Percentiles rank a stretch among this genome's conserved stretches.
Conservation (phyloP, 2,797 vertebrate species). For the Pipistrellus nathusii region DNA sequence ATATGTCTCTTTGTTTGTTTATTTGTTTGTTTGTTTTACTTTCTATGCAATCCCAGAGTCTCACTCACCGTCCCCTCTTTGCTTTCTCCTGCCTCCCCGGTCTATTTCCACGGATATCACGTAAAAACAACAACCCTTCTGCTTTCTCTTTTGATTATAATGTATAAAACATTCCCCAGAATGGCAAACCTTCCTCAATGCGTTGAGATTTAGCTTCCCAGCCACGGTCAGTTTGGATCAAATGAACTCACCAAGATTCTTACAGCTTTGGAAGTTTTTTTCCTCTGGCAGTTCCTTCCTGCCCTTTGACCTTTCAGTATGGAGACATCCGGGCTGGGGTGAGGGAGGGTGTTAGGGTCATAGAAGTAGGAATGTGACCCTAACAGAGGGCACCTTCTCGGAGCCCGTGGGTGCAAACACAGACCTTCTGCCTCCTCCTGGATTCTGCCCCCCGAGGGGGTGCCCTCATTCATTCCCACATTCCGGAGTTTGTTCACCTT, state of each 20-base stretch:
- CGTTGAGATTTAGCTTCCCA: not conserved
- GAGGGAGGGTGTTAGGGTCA: not conserved
- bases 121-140: not conserved
- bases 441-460: accelerated
- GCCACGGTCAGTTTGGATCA: not conserved
- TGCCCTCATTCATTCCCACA: not conserved
- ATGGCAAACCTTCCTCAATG: not conserved
- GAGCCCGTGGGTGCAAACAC: not conserved
- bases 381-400: too few relatives aligned
- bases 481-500: not conserved
- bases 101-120: not conserved
- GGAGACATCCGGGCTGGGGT: not conserved
- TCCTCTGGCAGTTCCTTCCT: not conserved
- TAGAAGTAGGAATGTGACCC: too few relatives aligned
- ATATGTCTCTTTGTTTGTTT: not conserved
- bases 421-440: not conserved
- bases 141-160: not conserved
- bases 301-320: not conserved
- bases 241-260: not conserved
- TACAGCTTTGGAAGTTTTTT: not conserved
- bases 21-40: not conserved
- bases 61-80: not conserved
- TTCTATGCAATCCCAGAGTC: not conserved
- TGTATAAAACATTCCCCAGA: not conserved
- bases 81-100: not conserved